These are phyloP conservation scores for Macrotus californicus DNA, from an alignment of 2,113 vertebrate species.

Conservation along the genomic window DNA sequence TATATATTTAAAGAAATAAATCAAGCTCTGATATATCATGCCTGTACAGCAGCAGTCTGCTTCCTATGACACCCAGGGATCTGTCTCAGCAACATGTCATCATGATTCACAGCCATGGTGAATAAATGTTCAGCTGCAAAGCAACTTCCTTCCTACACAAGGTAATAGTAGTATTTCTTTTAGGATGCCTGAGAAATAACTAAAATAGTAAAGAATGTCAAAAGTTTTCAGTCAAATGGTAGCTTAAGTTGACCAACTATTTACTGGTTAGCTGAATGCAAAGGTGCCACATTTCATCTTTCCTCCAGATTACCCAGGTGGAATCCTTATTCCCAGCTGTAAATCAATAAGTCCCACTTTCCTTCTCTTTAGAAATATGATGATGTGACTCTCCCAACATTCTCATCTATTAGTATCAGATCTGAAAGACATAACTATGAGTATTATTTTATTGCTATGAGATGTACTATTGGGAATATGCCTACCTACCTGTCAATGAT, in stretches of 20 bases:
- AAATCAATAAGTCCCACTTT: not conserved
- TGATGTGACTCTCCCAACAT: not conserved
- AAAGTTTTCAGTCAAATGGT: not conserved
- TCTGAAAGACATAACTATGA: not conserved
- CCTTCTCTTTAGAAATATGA: not conserved
- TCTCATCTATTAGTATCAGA: not conserved
- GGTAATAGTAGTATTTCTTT: not conserved
- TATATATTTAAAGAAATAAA: not conserved
- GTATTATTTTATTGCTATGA: not conserved
- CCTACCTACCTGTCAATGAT: not conserved
- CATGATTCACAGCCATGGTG: not conserved
- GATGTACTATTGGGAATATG: not conserved
- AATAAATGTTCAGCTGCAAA: not conserved
- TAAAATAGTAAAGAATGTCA: not conserved
- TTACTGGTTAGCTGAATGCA: not conserved
- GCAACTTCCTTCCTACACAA: not conserved
- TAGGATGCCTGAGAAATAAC: not conserved
- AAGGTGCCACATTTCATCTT: not conserved
- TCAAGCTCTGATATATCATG: not conserved
- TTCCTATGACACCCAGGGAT: not conserved
- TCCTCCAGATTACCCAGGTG: not conserved
- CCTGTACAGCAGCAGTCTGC: not conserved
- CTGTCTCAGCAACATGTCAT: not conserved
- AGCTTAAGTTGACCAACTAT: not conserved
- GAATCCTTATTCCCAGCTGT: not conserved